Conservation (phyloP, 2,797 vertebrate genomes). For the Caiman crocodilus region DNA sequence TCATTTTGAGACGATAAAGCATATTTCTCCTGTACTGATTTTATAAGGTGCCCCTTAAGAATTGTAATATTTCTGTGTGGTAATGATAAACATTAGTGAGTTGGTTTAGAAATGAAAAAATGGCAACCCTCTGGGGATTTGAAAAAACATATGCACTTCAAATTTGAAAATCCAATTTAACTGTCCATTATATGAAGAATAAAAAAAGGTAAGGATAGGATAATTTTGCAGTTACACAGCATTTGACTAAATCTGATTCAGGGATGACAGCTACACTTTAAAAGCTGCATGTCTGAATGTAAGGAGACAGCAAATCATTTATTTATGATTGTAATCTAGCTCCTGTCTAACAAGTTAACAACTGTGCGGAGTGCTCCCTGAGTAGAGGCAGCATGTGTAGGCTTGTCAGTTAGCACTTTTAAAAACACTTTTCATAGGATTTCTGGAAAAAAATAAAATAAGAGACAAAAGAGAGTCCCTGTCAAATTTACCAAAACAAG, state of each 20-base stretch:
- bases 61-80: constrained; percentile 82
- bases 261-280: constrained; percentile 86
- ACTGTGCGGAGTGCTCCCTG: constrained; percentile 73
- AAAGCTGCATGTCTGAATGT: constrained; percentile 85
- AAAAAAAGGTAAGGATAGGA: constrained; percentile 85
- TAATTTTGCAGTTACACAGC: constrained; percentile 86
- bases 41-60: constrained; percentile 85
- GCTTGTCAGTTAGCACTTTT: constrained; percentile 78
- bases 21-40: constrained; percentile 76
- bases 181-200: constrained; percentile 86
- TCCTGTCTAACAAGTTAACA: constrained; percentile 85
- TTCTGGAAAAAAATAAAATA: constrained; percentile 30
- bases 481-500: constrained; percentile 74
- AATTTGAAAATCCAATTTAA: constrained; percentile 88
- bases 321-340: constrained; percentile 89
- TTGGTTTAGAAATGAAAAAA: constrained; percentile 88
- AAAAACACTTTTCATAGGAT: constrained; percentile 76
- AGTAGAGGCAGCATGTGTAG: constrained; percentile 71
- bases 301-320: constrained; percentile 88
- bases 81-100: constrained; percentile 83
- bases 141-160: constrained; percentile 84
- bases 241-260: constrained; percentile 87
- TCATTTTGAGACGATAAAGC: constrained; percentile 80
- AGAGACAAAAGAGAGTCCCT: constrained; percentile 77
- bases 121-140: constrained; percentile 84